A percentile compares a stretch with the other conserved stretches of the same genome.
Evolutionary conservation across 2,113 vertebrate genomes (phyloP).

Genomic region (Mobula hypostoma): DNA sequence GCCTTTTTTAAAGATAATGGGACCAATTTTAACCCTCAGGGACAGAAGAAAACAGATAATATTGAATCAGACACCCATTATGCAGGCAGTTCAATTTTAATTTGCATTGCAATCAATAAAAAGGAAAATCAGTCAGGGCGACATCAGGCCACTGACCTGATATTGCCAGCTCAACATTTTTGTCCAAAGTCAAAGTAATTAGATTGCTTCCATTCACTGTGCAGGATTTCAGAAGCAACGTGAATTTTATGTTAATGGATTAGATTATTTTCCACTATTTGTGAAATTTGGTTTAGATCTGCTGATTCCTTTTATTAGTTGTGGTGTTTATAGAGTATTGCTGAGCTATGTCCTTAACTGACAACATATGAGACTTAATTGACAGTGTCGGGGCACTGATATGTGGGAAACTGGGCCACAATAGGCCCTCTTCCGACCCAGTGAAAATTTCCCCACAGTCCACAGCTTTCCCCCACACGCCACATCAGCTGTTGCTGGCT

Average conservation of each 20-base stretch:
- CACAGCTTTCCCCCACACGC: too few relatives aligned
- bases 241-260: neutral
- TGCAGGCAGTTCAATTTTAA: neutral
- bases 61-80: neutral
- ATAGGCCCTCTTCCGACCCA: neutral
- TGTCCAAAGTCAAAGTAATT: neutral
- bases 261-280: neutral
- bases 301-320: neutral
- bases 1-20: neutral
- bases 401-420: neutral
- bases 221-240: too few relatives aligned
- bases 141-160: neutral
- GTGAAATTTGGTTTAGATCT: neutral
- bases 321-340: neutral
- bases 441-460: neutral
- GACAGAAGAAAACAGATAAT: neutral
- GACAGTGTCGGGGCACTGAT: neutral
- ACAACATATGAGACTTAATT: neutral
- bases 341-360: neutral
- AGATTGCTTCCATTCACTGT: too few relatives aligned
- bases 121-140: neutral
- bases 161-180: neutral
- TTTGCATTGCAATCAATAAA: neutral
- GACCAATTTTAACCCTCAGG: neutral
- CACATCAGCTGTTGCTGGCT: too few relatives aligned